phyloP scores from a whole-genome alignment of 2,888 invertebrate species.

The Hydrotaea diabolus region DNA sequence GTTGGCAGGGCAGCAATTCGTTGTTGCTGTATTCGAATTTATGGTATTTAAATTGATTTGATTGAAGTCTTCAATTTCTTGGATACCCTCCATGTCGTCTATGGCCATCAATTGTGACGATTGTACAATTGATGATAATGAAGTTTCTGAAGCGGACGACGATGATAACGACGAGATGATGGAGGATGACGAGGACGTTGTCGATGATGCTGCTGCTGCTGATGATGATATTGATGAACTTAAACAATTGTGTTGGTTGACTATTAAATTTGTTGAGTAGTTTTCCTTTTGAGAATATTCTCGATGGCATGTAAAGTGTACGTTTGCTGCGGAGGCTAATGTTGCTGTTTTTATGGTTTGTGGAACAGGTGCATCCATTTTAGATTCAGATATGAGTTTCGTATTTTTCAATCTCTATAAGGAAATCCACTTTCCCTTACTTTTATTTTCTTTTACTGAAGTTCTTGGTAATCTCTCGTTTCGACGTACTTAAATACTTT shows the following conservation, averaged over 20 bases:
- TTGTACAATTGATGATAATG: slow-evolving; percentile 50
- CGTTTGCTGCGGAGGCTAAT: background rate
- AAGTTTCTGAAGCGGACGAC: background rate
- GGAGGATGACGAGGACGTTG: slow-evolving; percentile 15
- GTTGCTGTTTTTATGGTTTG: background rate
- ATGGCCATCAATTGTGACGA: slow-evolving; percentile 60
- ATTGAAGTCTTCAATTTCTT: slow-evolving; percentile 65
- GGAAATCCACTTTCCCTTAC: background rate
- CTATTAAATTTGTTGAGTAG: slow-evolving; percentile 24
- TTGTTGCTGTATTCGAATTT: slow-evolving; percentile 58
- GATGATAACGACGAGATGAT: slow-evolving; percentile 5
- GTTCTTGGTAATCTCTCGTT: background rate
- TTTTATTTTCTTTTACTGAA: background rate
- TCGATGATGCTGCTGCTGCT: slow-evolving; percentile 26
- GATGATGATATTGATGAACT: slow-evolving; percentile 33
- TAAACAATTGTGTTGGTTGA: slow-evolving; percentile 34
- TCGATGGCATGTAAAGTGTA: background rate
- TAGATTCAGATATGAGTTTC: background rate
- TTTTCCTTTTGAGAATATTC: slow-evolving; percentile 43
- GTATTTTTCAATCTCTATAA: background rate
- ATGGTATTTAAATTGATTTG: slow-evolving; percentile 70
- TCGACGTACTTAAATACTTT: background rate
- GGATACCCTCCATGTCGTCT: slow-evolving; percentile 53
- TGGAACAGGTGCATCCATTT: slow-evolving; percentile 18
- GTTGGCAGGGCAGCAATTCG: background rate